phyloP scores from a whole-genome alignment of 2,113 vertebrate species.

The Phalacrocorax aristotelis region DNA sequence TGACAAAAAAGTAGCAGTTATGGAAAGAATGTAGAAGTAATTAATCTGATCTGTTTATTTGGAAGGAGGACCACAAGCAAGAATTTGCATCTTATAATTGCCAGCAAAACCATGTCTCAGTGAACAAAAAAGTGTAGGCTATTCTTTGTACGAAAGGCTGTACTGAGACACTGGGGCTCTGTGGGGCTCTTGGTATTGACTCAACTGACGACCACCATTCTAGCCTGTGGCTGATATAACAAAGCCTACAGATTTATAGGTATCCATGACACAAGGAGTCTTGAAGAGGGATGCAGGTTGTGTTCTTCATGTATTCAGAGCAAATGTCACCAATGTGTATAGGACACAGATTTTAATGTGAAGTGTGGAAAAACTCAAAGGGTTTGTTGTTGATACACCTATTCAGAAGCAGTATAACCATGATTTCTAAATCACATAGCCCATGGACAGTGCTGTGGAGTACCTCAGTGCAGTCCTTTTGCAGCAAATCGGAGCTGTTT shows the following conservation, averaged over 20 bases:
- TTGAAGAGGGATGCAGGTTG: neutral
- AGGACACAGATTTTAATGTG: neutral
- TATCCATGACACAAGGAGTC: neutral
- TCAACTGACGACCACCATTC: accelerated
- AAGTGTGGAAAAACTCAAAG: neutral
- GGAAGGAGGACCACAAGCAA: neutral
- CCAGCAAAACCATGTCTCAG: neutral
- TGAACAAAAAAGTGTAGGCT: neutral
- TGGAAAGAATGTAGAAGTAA: neutral
- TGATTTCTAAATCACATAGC: neutral
- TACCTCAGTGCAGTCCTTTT: neutral
- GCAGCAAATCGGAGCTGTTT: neutral
- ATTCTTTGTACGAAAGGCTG: neutral
- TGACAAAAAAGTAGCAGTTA: neutral
- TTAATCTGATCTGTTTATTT: neutral
- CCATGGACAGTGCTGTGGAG: neutral
- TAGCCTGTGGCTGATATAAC: neutral
- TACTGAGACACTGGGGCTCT: neutral
- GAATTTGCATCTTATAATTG: neutral
- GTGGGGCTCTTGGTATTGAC: accelerated
- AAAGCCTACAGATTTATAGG: neutral
- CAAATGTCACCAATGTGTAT: neutral
- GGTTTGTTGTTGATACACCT: neutral
- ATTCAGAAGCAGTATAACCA: neutral
- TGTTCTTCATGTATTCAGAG: accelerated